Evolutionary conservation across 2,113 vertebrate species (phyloP).

Genomic region (Myanophis thanlyinensis): DNA sequence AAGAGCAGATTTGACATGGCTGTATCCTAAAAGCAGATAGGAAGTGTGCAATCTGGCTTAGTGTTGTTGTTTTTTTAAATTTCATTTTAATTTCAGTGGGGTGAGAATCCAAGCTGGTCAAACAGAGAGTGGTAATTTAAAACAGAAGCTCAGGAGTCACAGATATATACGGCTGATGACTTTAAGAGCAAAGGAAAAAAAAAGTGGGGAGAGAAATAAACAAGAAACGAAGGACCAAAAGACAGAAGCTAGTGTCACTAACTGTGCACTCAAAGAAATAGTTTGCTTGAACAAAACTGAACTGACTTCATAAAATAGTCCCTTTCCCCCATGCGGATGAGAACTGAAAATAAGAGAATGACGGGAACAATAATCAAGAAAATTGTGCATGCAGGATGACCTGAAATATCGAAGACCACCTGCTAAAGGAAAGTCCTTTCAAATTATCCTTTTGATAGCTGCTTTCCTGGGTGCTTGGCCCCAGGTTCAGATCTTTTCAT

Average conservation of each 20-base stretch:
- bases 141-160: background rate
- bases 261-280: background rate
- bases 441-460: background rate
- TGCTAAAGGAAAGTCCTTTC: background rate
- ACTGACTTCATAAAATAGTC: background rate
- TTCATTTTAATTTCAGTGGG: background rate
- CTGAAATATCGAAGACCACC: background rate
- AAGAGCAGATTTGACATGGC: background rate
- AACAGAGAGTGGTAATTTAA: background rate
- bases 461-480: background rate
- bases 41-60: background rate
- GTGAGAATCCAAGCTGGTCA: background rate
- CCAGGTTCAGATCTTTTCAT: conserved; percentile 34
- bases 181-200: background rate
- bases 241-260: background rate
- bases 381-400: background rate
- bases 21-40: background rate
- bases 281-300: background rate
- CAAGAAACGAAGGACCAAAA: background rate
- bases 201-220: background rate
- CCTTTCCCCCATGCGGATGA: background rate
- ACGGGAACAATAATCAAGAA: background rate
- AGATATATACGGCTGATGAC: background rate
- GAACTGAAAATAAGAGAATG: background rate
- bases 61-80: too few species aligned